Evolutionary conservation across 2,113 vertebrate species (phyloP), one percentile per base, ranked within the genome.

Genomic region (Neodontobutis hainanensis): DNA sequence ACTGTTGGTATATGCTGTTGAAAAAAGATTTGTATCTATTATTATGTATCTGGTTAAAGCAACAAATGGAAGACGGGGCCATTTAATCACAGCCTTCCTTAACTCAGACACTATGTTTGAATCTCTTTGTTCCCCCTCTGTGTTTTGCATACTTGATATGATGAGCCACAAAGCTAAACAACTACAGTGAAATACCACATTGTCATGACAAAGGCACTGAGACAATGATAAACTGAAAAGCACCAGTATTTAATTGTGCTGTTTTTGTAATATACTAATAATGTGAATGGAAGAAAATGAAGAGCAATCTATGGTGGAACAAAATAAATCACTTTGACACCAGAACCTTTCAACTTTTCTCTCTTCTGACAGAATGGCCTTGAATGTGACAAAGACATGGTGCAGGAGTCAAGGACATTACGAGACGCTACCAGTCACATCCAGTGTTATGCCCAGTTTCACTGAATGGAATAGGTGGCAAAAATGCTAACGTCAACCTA

Each of bases 161-260:
- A 46, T 5, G 6, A 46, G 44, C 2, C 9, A 46, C 6, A 50
- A 14, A 56, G 42, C 27, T 11, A 49, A 45, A 4, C 14, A 5
- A 11, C 8, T 69, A 16, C 71, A 52, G 68, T 78, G n/a, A 75
- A 57, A 71, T 67, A 57, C 44, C 49, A 55, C 43, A 53, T 35
- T 52, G n/a, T 66, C 59, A 64, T 63, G 47, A 57, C 45, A 63
- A 48, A 35, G 51, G 67, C 9, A 44, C n/a, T 65, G 57, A 7
- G 11, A 35, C 10, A 45, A 61, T 16, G 11, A 38, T 10, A 27
- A 70, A 73, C 47, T 61, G 42, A 74, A 56, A 27, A 43, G n/a
- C 57, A 55, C 49, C 49, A 46, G 5, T 70, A 32, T 68, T 70
- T 74, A 58, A 65, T 74, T 64, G 16, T 6, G 6, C 4, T n/a